Percentiles rank a stretch among this genome's conserved stretches.
Evolutionary conservation across 2,113 vertebrate species (phyloP).

Genomic region (Actenoides hombroni): DNA sequence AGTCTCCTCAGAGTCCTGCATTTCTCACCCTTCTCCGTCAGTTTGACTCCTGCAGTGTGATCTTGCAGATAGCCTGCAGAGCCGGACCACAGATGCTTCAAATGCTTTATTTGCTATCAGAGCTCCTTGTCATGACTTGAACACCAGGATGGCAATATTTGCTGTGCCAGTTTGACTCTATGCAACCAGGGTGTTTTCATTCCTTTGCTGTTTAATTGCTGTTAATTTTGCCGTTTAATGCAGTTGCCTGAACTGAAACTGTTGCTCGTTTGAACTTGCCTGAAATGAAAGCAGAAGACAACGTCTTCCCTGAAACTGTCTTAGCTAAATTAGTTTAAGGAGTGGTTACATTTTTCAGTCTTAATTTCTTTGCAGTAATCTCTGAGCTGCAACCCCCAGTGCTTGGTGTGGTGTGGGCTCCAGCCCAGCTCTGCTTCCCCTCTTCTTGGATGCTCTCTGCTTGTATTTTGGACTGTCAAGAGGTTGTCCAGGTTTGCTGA

Average conservation of each 20-base stretch:
- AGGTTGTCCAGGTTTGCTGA: background rate
- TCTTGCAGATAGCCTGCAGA: background rate
- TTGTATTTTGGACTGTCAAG: background rate
- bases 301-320: background rate
- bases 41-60: background rate
- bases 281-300: background rate
- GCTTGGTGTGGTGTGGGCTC: background rate
- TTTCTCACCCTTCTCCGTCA: background rate
- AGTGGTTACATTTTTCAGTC: background rate
- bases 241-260: background rate
- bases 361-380: background rate
- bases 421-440: background rate
- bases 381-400: background rate
- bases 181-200: background rate
- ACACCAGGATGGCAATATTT: background rate
- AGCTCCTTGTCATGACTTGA: background rate
- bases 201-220: background rate
- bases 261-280: slow-evolving; percentile 1
- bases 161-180: background rate
- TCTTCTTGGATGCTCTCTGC: background rate
- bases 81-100: background rate
- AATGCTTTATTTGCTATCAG: rapidly evolving
- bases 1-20: background rate
- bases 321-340: background rate
- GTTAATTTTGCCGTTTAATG: background rate